phyloP scores from a whole-genome alignment of 1,140 invertebrate species.

The Magallana gigas region DNA sequence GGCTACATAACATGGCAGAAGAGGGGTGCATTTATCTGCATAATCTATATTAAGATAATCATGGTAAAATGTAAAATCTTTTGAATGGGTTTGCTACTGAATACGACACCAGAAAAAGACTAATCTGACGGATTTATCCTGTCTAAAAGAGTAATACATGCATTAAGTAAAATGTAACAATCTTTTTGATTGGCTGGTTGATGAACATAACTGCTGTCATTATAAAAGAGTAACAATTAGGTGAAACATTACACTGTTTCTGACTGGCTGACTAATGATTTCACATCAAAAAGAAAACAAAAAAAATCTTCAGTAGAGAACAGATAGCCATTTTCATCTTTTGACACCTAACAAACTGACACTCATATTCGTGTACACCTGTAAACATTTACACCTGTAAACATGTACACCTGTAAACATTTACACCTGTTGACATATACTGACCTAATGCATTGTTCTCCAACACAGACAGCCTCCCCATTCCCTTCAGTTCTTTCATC shows the following conservation, averaged over 20 bases:
- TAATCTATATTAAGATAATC: not conserved
- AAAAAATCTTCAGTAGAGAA: not conserved
- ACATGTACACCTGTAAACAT: not conserved
- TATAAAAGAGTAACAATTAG: not conserved
- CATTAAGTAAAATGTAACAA: not conserved
- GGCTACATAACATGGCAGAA: not conserved
- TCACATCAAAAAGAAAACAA: not conserved
- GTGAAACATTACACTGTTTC: not conserved
- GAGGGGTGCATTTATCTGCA: not conserved
- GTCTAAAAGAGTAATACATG: no score
- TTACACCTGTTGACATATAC: not conserved
- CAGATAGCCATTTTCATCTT: no score
- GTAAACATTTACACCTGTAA: no score
- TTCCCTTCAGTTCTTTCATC: slow-evolving; percentile 56
- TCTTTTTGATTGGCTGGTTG: not conserved
- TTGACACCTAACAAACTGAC: no score
- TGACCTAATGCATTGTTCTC: not conserved
- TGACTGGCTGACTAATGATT: not conserved
- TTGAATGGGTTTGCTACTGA: not conserved
- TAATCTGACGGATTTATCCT: not conserved
- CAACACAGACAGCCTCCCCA: not conserved
- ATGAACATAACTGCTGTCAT: not conserved
- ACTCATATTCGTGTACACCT: no score
- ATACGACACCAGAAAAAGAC: not conserved
- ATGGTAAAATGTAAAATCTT: not conserved